Evolutionary conservation across 2,888 invertebrate genomes (phyloP), one percentile per base, ranked within the genome.

Genomic region (Nemotelus pantherinus): DNA sequence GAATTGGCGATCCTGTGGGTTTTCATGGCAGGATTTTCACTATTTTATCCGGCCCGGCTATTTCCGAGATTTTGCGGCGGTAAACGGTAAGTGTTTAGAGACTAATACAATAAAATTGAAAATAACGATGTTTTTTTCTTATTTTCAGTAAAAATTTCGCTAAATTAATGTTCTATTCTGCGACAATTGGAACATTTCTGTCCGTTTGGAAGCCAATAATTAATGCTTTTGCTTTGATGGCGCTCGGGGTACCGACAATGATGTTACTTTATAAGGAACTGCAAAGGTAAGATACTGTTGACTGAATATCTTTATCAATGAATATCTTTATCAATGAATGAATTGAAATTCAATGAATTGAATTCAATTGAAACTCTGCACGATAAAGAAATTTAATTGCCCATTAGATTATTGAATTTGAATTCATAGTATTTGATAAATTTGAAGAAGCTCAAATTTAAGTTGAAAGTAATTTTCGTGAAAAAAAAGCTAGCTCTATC

Each of bases 1-100:
- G 95, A 95, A 85, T 86, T 95, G 81, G 92, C 94, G 64, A 95
- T 95, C 83, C 84, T 95, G 65, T 95, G 95, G 95, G 92, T 94
- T 2, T 92, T 93, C 82, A 92, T 93, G 89, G 93, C 93, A 43
- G 92, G 92, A 3, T 92, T 93, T 84, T 92, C 93, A 53, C 89
- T 94, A 88, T 94, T 94, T 87, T 90, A 91, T 77, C 94, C 94
- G 45, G 89, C 90, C 83, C 88, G 91, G 85, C 90, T 92, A 84
- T 93, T 93, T 82, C 93, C 93, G 9, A 89, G 89, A 81, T 90
- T 91, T 83, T 88, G 92, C 78, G 88, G 89, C 80, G 91, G 91
- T 79, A 90, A 92, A 84, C 90, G 92, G 92, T 92, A 86, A 87
- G 87, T 85, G 65, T 44, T 45, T 7, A 7, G 79, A 65, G 10